These are phyloP conservation scores for Prinia subflava DNA, from an alignment of 2,113 vertebrate species.

Conservation along the genomic window DNA sequence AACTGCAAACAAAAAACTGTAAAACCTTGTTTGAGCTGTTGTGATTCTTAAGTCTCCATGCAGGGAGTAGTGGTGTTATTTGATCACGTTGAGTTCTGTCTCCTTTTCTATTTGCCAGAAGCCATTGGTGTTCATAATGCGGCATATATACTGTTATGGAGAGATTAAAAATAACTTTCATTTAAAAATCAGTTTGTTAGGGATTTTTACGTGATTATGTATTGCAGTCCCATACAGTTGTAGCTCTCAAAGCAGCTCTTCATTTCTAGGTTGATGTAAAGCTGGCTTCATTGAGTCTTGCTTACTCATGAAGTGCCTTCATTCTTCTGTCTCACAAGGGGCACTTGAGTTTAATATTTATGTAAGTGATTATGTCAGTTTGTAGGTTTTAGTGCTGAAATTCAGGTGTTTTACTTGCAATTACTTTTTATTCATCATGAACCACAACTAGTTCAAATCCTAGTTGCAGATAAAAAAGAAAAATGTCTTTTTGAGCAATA, in stretches of 20 bases:
- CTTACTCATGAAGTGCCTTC: not conserved
- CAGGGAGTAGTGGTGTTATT: not conserved
- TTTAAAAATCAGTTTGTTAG: not conserved
- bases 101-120: not conserved
- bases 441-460: not conserved
- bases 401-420: not conserved
- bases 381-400: not conserved
- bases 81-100: not conserved
- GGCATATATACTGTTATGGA: not conserved
- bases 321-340: not conserved
- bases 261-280: not conserved
- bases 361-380: not conserved
- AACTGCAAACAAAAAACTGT: too few relatives aligned
- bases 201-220: not conserved
- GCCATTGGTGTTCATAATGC: not conserved
- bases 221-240: not conserved
- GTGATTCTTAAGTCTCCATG: not conserved
- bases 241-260: not conserved
- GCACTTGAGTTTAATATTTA: not conserved
- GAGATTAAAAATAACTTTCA: not conserved
- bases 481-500: not conserved
- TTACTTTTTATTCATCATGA: not conserved
- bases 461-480: not conserved
- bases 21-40: not conserved
- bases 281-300: not conserved